A percentile compares a stretch with the other conserved stretches of the same genome.
These are phyloP conservation scores for Melangyna quadrimaculata DNA, from an alignment of 2,888 invertebrate species.

Conservation along the genomic window DNA sequence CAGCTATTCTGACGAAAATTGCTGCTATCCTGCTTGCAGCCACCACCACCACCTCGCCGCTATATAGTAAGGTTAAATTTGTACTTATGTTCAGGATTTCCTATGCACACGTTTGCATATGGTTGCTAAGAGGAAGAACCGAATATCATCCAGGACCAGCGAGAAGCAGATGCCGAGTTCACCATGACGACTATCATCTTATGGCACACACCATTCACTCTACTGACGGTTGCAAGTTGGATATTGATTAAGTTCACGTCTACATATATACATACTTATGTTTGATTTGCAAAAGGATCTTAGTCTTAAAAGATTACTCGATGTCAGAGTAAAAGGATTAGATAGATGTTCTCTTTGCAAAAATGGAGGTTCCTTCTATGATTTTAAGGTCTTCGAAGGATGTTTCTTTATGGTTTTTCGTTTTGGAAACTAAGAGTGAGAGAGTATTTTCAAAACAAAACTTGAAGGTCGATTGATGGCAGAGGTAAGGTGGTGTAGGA, in stretches of 20 bases:
- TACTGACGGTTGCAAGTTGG: background rate
- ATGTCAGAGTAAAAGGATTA: conserved; percentile 42
- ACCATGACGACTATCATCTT: background rate
- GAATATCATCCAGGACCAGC: background rate
- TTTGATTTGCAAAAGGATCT: conserved; percentile 17
- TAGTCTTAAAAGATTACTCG: conserved; percentile 46
- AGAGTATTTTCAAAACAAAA: background rate
- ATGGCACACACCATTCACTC: background rate
- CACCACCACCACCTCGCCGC: background rate
- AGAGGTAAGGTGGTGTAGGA: no score
- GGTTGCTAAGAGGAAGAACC: background rate
- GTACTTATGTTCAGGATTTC: conserved; percentile 28
- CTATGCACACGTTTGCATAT: conserved; percentile 13
- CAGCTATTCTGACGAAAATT: conserved; percentile 24
- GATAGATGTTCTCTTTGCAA: conserved; percentile 11
- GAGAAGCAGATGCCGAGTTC: conserved; percentile 6
- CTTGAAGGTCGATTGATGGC: no score
- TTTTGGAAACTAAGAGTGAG: background rate
- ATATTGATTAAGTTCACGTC: conserved; percentile 54
- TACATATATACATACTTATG: background rate
- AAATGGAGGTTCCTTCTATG: conserved; percentile 1
- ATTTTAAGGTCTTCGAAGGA: conserved; percentile 3
- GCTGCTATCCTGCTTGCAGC: conserved; percentile 7
- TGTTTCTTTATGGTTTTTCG: background rate
- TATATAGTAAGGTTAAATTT: conserved; percentile 16